These are phyloP conservation scores for Tetramorium simillimum DNA, from an alignment of 1,140 invertebrate species.

Conservation along the genomic window DNA sequence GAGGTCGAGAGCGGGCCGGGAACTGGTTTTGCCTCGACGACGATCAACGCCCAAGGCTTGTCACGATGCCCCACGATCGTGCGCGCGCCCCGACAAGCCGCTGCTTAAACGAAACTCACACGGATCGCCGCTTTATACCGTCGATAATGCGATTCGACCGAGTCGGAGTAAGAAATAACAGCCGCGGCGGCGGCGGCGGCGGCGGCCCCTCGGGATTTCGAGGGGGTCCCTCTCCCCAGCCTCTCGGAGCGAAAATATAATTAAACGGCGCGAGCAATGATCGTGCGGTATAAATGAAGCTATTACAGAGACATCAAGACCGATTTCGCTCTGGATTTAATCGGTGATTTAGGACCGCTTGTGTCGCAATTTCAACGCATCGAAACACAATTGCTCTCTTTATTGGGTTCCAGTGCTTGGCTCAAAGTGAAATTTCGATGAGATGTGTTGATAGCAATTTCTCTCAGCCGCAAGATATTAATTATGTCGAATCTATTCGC, in stretches of 20 bases:
- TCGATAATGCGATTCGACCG: constrained; percentile 65
- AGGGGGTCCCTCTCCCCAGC: neutral
- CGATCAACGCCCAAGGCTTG: constrained; percentile 75
- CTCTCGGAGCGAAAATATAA: constrained; percentile 53
- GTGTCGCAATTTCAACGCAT: constrained; percentile 14
- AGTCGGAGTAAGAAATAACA: constrained; percentile 57
- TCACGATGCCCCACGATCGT: constrained; percentile 70
- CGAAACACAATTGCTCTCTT: neutral
- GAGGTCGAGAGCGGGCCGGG: constrained; percentile 62
- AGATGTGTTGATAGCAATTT: neutral
- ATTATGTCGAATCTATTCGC: neutral
- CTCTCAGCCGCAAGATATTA: neutral
- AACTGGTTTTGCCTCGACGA: constrained; percentile 76
- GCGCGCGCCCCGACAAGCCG: constrained; percentile 24
- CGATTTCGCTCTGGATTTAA: constrained; percentile 47
- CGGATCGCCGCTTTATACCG: constrained; percentile 62
- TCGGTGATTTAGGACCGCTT: constrained; percentile 26
- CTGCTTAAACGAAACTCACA: constrained; percentile 69
- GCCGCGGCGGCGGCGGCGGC: neutral
- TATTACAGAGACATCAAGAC: constrained; percentile 45
- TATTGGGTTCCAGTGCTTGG: neutral
- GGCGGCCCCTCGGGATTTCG: constrained; percentile 14
- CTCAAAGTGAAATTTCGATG: constrained; percentile 23
- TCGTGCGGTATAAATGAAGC: constrained; percentile 43
- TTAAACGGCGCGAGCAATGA: constrained; percentile 60